Percentiles rank a stretch among this genome's conserved stretches.
Evolutionary conservation across 2,797 vertebrate species (phyloP).

Genomic region (Chelon labrosus): DNA sequence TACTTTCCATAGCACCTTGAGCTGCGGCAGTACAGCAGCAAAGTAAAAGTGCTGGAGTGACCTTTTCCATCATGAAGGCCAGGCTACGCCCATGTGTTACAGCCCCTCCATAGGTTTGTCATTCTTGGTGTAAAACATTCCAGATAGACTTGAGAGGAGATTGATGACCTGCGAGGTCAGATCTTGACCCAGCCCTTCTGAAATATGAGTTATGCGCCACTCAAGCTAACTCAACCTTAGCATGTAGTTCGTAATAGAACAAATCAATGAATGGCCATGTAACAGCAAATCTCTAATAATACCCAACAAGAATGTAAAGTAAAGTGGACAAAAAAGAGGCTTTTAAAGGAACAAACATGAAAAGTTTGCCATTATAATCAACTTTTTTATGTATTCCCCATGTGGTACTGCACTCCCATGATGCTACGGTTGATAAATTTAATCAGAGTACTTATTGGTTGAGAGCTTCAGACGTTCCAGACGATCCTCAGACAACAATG

Average conservation of each 20-base stretch:
- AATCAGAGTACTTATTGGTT: constrained; percentile 65
- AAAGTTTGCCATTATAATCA: not conserved
- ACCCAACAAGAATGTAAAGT: not conserved
- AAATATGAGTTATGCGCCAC: constrained; percentile 17
- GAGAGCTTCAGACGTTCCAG: constrained; percentile 41
- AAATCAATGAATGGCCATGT: not conserved
- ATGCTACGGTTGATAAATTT: not conserved
- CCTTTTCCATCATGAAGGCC: constrained; percentile 9
- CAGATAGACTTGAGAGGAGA: constrained; percentile 54
- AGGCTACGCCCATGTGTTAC: constrained; percentile 53
- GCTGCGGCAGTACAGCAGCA: not conserved
- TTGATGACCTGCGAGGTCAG: constrained; percentile 26
- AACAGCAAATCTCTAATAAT: not conserved
- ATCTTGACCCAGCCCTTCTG: constrained; percentile 37
- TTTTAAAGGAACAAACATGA: not conserved
- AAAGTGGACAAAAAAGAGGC: not conserved
- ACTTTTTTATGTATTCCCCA: not conserved
- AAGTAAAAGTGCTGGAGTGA: constrained; percentile 21
- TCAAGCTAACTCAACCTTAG: constrained; percentile 12
- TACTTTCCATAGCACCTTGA: constrained; percentile 20
- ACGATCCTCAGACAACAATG: constrained; percentile 23
- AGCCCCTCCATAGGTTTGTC: not conserved
- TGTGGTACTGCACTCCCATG: constrained; percentile 10
- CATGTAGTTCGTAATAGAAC: not conserved
- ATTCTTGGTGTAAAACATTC: constrained; percentile 54